Base-by-base conservation (phyloP, 2,888 invertebrate species). In the Zootermopsis nevadensis region DNA sequence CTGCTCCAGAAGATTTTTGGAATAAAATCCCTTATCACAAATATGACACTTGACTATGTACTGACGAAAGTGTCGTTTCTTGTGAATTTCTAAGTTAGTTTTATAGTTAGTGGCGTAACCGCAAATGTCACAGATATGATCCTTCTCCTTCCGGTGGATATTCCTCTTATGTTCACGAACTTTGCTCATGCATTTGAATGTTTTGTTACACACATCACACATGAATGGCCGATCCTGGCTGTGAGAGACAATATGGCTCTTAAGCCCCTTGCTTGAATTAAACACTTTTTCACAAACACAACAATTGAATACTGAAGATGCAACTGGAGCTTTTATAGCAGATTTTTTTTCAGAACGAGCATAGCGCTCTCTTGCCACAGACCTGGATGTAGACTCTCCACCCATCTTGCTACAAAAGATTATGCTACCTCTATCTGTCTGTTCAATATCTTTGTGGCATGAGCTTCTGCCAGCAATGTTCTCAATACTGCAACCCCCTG, bases 81-180 rank as follows among this genome's bases (percentile, higher is more conserved):
- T 85, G 33, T 85, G 80, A 1, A 84, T 82, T 27, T 85, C 84
- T 67, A 87, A 86, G 82, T 86, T 86, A 30, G 85, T 77, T 38
- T 86, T 86, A 60, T 85, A 80, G 6, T 60, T 67, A 4, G 82
- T 79, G 8, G 67, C 77, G 53, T 72, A 84, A 19, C 66, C 79
- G 82, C 87, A 87, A 55, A 85, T 82, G 55, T 85, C 85, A 82
- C 87, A 87, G 19, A 83, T 48, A 77, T 87, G 85, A 15, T 86
- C 85, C 74, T 85, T 86, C 15, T 85, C 83, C 7, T 76, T 35
- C 15, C 76, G 80, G 84, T 88, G 88, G 66, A 86, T 86, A 27
- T 60, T 60, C 48, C 86, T 84, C 48, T 85, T 86, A 85, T 86
- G 85, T 67, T 77, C 74, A 33, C 79, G 80, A 30, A 84, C 80